Evolutionary conservation across 2,888 invertebrate species (phyloP).

Genomic region (Xanthorhoe designata): DNA sequence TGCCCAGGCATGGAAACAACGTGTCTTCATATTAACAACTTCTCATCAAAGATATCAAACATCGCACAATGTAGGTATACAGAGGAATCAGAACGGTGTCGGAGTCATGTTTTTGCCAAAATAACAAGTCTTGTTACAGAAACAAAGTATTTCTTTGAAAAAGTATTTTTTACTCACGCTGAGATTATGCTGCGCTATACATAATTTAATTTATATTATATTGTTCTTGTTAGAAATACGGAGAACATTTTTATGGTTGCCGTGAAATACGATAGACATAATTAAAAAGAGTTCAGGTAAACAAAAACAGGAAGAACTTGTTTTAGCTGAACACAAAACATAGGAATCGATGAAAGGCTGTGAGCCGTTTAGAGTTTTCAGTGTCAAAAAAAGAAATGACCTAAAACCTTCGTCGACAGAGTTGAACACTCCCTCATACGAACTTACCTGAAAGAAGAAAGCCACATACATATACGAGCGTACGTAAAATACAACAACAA

Average conservation of each 20-base stretch:
- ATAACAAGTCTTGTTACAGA: slow-evolving; percentile 34
- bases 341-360: too few relatives aligned
- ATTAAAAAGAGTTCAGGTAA: too few relatives aligned
- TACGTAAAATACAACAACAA: slow-evolving; percentile 6
- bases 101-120: slow-evolving; percentile 38
- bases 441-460: neutral
- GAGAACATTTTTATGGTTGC: too few relatives aligned
- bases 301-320: too few relatives aligned
- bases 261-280: too few relatives aligned
- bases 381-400: too few relatives aligned
- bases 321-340: too few relatives aligned
- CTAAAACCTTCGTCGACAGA: too few relatives aligned
- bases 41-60: slow-evolving; percentile 34
- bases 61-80: slow-evolving; percentile 29
- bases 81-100: slow-evolving; percentile 35
- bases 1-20: slow-evolving; percentile 57
- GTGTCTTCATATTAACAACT: slow-evolving; percentile 49
- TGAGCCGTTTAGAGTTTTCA: too few relatives aligned
- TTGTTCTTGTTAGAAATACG: neutral
- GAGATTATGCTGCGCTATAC: neutral
- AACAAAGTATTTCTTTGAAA: slow-evolving; percentile 31
- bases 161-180: neutral
- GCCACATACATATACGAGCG: neutral
- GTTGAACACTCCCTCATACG: too few relatives aligned
- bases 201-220: neutral